These are phyloP conservation scores for Emmelina monodactyla DNA, from an alignment of 2,888 invertebrate genomes.

Conservation along the genomic window DNA sequence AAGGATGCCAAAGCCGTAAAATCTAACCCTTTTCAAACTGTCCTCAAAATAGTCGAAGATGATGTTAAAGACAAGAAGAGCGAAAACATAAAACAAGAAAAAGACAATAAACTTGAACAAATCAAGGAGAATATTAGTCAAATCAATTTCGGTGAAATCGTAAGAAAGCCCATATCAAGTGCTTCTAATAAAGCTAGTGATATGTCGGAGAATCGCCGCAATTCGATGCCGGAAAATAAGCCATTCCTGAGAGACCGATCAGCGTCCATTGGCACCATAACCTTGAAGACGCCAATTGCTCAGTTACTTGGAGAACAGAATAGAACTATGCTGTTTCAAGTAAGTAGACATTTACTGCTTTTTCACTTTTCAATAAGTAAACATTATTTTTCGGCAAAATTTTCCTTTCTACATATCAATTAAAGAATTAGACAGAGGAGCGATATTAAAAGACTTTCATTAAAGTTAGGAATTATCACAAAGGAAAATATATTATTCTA, in stretches of 20 bases:
- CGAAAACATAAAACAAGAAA: slow-evolving; percentile 9
- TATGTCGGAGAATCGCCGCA: slow-evolving; percentile 17
- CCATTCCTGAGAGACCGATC: slow-evolving; percentile 63
- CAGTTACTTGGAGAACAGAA: slow-evolving; percentile 75
- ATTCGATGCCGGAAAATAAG: slow-evolving; percentile 40
- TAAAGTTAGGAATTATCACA: too few relatives aligned
- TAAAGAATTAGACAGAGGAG: too few relatives aligned
- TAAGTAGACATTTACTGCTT: too few relatives aligned
- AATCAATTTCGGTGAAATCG: slow-evolving; percentile 36
- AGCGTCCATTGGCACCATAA: slow-evolving; percentile 68
- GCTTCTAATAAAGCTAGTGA: slow-evolving; percentile 15
- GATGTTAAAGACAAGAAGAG: slow-evolving; percentile 7
- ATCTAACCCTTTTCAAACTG: slow-evolving; percentile 13
- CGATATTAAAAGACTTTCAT: too few relatives aligned
- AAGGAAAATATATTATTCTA: too few relatives aligned
- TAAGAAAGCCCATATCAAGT: slow-evolving; percentile 22
- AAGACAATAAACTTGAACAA: slow-evolving; percentile 10
- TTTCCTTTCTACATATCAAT: too few relatives aligned
- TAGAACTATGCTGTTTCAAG: slow-evolving; percentile 91
- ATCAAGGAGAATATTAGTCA: slow-evolving; percentile 13
- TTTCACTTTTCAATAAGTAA: too few relatives aligned
- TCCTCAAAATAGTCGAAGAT: not conserved
- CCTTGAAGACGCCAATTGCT: slow-evolving; percentile 47
- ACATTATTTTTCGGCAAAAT: too few relatives aligned
- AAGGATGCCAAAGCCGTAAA: slow-evolving; percentile 35